Evolutionary conservation across 2,113 vertebrate genomes (phyloP), one percentile per base, ranked within the genome.

Genomic region (Rhinichthys klamathensis): DNA sequence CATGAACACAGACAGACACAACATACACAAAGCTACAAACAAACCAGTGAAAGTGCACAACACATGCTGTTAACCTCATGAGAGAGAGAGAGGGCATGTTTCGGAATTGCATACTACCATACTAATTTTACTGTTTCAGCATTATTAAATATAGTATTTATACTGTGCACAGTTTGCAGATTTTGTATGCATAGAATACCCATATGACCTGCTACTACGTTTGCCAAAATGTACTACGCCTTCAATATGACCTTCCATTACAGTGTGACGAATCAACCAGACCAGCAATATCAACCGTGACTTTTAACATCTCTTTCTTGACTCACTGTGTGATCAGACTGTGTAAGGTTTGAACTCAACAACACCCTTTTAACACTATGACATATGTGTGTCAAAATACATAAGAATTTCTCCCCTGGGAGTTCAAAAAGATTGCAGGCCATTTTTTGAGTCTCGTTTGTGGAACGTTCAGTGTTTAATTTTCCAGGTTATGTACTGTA

Each of bases 251-350:
- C 41, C 70, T 46, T 73, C 8, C 69, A 44, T 23, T 72, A 41
- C 70, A 46, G 70, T 3, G 11, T 73, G 70, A 25, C 11, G 35
- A 46, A 46, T 73, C 21, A 72, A 72, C 35, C 69, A n/a, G 23
- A 69, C 32, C 9, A 4, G 16, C 16, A 69, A 69, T 44, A 73
- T 44, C 23, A 44, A 44, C 12, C 38, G 0, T 41, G 38, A n/a
- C 69, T 72, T n/a, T 72, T 13, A 73, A 73, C 69, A 44, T 73
- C 70, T 73, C 70, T 15, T 73, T 73, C 70, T 73, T 13, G 11
- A 73, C 70, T 73, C 70, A 44, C 0, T 38, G 44, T 72, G 69
- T 72, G 21, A 69, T 69, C 32, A 21, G 65, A 69, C 7, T 35
- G 30, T 15, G 3, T 21, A 69, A 69, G 18, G 32, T 69, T 35